Evolutionary conservation across 2,888 invertebrate genomes (phyloP).

Genomic region (Alloscopus bannaensis): DNA sequence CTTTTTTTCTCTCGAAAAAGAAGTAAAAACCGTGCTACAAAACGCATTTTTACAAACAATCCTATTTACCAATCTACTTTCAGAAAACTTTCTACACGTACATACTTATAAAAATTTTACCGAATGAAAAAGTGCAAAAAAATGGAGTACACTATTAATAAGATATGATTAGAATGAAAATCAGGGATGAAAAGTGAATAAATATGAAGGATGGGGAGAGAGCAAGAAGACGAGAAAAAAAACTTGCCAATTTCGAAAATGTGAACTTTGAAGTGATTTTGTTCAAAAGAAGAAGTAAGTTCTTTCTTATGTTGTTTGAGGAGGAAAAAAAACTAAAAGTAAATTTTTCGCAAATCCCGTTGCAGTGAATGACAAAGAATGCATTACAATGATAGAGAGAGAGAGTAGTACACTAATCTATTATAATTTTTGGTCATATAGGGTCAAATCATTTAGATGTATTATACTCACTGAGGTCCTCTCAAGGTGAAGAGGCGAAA

Average conservation of each 20-base stretch:
- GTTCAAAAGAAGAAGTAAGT: conserved; percentile 15
- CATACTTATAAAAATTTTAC: background rate
- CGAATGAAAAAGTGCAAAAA: conserved; percentile 40
- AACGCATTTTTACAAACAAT: background rate
- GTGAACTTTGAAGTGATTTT: background rate
- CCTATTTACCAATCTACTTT: conserved; percentile 41
- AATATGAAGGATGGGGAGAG: no score
- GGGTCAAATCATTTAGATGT: no score
- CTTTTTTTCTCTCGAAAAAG: background rate
- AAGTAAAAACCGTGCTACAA: background rate
- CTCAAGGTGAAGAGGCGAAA: background rate
- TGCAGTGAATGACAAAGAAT: conserved; percentile 14
- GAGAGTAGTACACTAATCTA: no score
- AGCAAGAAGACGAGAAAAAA: no score
- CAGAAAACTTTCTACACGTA: conserved; percentile 21
- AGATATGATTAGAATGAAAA: no score
- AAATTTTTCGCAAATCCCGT: background rate
- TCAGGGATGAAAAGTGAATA: no score
- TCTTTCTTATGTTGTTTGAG: conserved; percentile 15
- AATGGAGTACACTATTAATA: conserved; percentile 7
- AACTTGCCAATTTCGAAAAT: background rate
- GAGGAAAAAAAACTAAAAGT: conserved; percentile 1
- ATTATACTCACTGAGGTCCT: no score
- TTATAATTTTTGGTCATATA: no score
- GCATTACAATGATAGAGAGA: no score